Evolutionary conservation across 1,140 invertebrate genomes (phyloP).

Genomic region (Drosophila auraria): DNA sequence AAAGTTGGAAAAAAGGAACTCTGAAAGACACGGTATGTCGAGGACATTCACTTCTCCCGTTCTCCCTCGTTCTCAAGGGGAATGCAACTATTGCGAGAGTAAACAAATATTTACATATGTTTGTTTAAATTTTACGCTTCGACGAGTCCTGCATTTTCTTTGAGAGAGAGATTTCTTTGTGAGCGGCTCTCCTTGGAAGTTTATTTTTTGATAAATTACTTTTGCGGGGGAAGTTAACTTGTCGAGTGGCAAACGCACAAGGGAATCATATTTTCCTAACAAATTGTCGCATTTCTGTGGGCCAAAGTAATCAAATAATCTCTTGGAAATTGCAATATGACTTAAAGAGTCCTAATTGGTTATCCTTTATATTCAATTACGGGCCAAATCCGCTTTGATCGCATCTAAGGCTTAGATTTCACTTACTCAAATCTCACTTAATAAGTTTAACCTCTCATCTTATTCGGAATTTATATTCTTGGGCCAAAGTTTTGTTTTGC

Average conservation of each 20-base stretch:
- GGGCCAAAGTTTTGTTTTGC: conserved; percentile 17
- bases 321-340: neutral
- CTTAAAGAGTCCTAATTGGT: neutral
- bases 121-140: conserved; percentile 52
- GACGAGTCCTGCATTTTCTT: conserved; percentile 18
- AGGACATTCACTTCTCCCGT: conserved; percentile 15
- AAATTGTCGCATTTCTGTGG: conserved; percentile 2
- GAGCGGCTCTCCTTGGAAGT: conserved; percentile 6
- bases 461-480: conserved; percentile 8
- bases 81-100: conserved; percentile 36
- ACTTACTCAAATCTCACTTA: conserved; percentile 6
- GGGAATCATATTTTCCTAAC: conserved; percentile 14
- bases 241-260: conserved; percentile 18
- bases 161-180: conserved; percentile 37
- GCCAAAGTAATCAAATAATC: conserved; percentile 26
- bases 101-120: conserved; percentile 67
- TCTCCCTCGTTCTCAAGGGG: conserved; percentile 24
- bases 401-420: conserved; percentile 1
- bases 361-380: conserved; percentile 24
- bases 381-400: conserved; percentile 12
- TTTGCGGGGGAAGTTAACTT: conserved; percentile 18
- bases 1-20: conserved; percentile 40
- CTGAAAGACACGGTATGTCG: conserved; percentile 1
- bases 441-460: conserved; percentile 30
- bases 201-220: conserved; percentile 56